Evolutionary conservation across 2,797 vertebrate species (phyloP).

Genomic region (Malurus leucopterus): DNA sequence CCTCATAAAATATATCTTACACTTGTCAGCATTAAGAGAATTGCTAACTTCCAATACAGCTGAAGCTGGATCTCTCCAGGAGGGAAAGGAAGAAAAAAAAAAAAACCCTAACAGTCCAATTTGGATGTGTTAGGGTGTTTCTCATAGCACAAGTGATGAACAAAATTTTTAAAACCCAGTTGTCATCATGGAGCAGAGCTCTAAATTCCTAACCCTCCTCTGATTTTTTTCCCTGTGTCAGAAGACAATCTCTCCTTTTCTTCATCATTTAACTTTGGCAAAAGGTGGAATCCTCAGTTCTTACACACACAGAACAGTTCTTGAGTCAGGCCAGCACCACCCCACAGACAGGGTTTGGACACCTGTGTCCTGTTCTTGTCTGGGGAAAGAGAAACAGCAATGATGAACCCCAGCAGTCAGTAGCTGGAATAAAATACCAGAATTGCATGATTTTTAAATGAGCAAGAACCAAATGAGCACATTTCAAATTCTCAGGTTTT

Average conservation of each 20-base stretch:
- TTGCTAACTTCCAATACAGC: constrained; percentile 1
- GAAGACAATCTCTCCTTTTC: not conserved
- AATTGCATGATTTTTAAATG: not conserved
- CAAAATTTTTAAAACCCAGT: not conserved
- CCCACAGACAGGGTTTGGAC: not conserved
- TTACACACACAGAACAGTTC: not conserved
- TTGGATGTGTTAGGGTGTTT: not conserved
- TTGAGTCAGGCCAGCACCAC: not conserved
- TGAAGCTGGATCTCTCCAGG: not conserved
- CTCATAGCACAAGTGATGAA: not conserved
- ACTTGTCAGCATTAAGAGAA: constrained; percentile 17
- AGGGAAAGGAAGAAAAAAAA: not conserved
- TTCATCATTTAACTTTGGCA: not conserved
- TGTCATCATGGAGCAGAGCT: not conserved
- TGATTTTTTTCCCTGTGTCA: not conserved
- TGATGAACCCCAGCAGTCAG: not conserved
- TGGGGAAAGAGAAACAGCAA: not conserved
- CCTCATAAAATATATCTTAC: constrained; percentile 17
- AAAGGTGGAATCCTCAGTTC: not conserved
- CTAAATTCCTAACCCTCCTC: not conserved
- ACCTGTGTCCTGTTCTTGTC: not conserved
- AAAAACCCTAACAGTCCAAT: not conserved
- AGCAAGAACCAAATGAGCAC: not conserved
- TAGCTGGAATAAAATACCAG: not conserved
- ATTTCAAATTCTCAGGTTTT: not conserved